Conservation (phyloP, 2,797 vertebrate genomes). For the Sus cebifrons region DNA sequence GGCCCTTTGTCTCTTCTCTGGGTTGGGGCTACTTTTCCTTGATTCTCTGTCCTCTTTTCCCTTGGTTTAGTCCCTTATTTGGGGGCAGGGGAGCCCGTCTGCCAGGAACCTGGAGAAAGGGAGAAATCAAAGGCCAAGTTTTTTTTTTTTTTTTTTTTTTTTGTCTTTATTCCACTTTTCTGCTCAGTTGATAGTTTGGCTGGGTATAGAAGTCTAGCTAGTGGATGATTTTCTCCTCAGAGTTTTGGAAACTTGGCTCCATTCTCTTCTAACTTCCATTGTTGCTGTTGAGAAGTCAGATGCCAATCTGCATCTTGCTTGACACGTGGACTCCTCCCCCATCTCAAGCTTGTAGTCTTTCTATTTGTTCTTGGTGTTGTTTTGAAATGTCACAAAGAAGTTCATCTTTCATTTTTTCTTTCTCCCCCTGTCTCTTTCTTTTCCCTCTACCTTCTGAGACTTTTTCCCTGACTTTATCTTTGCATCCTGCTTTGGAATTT, state of each 20-base stretch:
- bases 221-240: accelerated
- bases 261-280: accelerated
- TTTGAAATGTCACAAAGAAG: neutral
- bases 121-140: neutral
- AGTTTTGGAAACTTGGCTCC: no score
- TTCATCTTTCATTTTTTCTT: neutral
- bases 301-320: accelerated
- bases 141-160: neutral
- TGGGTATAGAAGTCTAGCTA: neutral
- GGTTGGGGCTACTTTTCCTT: neutral
- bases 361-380: neutral
- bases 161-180: neutral
- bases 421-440: neutral
- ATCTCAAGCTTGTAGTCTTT: neutral
- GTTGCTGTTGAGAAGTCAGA: neutral
- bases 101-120: neutral
- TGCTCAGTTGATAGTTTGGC: neutral
- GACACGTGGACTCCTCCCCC: accelerated
- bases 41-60: no score
- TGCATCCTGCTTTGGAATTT: neutral
- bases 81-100: neutral
- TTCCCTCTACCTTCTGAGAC: neutral
- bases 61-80: neutral
- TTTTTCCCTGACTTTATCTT: neutral
- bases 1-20: neutral